A percentile compares a stretch with the other conserved stretches of the same genome.
phyloP scores from a whole-genome alignment of 30 jellyfish, hydroid and myxozoan species.

The Hydra vulgaris region DNA sequence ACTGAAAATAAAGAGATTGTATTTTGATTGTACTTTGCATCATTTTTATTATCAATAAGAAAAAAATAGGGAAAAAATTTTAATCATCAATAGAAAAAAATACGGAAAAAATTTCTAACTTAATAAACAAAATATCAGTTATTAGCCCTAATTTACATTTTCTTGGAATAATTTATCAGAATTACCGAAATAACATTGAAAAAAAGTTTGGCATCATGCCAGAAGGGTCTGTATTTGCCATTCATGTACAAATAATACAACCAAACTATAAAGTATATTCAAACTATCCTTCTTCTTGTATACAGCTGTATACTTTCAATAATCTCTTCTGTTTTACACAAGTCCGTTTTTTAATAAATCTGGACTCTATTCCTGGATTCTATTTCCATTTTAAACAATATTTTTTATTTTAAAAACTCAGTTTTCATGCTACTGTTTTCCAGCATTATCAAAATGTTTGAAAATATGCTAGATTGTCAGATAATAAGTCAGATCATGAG shows the following conservation, averaged over 20 bases:
- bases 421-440: too few species aligned
- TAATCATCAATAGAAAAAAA: not conserved
- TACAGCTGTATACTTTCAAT: too few species aligned
- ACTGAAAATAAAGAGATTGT: not conserved
- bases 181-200: not conserved
- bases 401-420: too few species aligned
- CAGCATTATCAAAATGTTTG: too few species aligned
- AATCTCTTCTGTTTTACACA: too few species aligned
- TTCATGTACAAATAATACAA: not conserved
- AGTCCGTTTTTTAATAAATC: too few species aligned
- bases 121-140: not conserved
- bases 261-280: constrained; percentile 2
- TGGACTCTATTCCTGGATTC: too few species aligned
- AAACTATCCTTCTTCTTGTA: too few species aligned
- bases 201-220: not conserved
- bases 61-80: too few species aligned
- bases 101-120: not conserved
- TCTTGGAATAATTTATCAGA: not conserved
- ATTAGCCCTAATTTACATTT: constrained; percentile 3
- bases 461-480: too few species aligned
- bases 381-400: too few species aligned
- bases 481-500: not conserved
- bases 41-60: too few species aligned
- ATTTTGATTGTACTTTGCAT: not conserved
- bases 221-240: constrained; percentile 5